Evolutionary conservation across 2,797 vertebrate genomes (phyloP).

Genomic region (Remorina albescens): DNA sequence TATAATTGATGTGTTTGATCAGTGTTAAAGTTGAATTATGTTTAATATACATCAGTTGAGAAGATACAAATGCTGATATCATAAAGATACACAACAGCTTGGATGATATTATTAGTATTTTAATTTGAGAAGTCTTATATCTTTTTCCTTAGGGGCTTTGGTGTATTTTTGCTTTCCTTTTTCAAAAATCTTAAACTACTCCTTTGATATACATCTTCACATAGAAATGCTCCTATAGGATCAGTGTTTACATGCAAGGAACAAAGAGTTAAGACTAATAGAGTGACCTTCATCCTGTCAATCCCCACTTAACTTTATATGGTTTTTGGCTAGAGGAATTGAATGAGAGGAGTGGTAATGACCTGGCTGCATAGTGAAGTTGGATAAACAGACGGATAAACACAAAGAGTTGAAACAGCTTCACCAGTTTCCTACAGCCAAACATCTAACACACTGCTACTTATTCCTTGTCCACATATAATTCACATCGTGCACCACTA

Average conservation of each 20-base stretch:
- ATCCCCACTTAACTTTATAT: conserved; percentile 34
- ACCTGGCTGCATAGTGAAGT: conserved; percentile 20
- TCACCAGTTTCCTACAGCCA: not conserved
- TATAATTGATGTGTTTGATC: not conserved
- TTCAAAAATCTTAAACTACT: conserved; percentile 9
- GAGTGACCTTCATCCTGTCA: conserved; percentile 34
- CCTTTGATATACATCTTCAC: conserved; percentile 6
- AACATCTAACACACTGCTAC: conserved; percentile 25
- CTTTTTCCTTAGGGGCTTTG: conserved; percentile 10
- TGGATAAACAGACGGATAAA: conserved; percentile 35
- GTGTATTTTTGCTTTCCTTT: not conserved
- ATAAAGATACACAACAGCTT: too few species aligned
- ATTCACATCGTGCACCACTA: not conserved
- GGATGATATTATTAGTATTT: conserved; percentile 27
- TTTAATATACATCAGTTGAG: not conserved
- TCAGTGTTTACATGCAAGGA: conserved; percentile 12
- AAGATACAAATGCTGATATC: not conserved
- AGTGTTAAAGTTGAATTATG: not conserved
- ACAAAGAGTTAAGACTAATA: conserved; percentile 42
- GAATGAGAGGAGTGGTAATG: conserved; percentile 14
- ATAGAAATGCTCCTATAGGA: not conserved
- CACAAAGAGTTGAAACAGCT: conserved; percentile 14
- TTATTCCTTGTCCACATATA: conserved; percentile 6
- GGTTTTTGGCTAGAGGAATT: conserved; percentile 16
- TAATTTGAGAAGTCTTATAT: conserved; percentile 13